Evolutionary conservation across 2,888 invertebrate species (phyloP).

Genomic region (Lithophane socia): DNA sequence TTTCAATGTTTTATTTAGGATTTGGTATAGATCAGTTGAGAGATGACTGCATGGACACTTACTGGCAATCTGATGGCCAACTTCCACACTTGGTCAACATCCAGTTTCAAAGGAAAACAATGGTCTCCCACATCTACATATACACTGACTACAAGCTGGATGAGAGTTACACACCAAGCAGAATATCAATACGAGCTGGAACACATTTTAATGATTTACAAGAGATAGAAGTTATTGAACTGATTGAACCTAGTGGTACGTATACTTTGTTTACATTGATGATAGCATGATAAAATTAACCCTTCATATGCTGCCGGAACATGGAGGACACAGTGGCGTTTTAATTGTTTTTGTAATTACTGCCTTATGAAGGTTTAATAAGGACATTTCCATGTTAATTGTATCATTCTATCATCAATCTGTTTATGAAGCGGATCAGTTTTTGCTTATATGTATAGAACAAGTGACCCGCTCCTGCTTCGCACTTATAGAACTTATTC

Average conservation of each 20-base stretch:
- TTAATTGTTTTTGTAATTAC: too few relatives aligned
- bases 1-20: slow-evolving; percentile 89
- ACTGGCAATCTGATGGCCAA: slow-evolving; percentile 99
- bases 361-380: too few relatives aligned
- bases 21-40: slow-evolving; percentile 99
- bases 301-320: too few relatives aligned
- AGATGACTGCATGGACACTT: slow-evolving; percentile 98
- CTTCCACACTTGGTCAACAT: slow-evolving; percentile 99
- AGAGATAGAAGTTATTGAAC: slow-evolving; percentile 98
- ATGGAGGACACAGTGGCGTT: too few relatives aligned
- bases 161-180: slow-evolving; percentile 99
- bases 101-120: slow-evolving; percentile 98
- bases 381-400: background rate
- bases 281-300: background rate
- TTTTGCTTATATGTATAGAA: too few relatives aligned
- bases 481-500: too few relatives aligned
- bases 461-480: too few relatives aligned
- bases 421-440: background rate
- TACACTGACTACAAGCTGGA: slow-evolving; percentile 99
- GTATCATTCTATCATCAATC: background rate
- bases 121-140: slow-evolving; percentile 98
- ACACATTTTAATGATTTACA: slow-evolving; percentile 99
- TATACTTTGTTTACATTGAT: slow-evolving; percentile 26
- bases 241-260: slow-evolving; percentile 96
- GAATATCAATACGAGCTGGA: slow-evolving; percentile 97